phyloP scores from a whole-genome alignment of 2,797 vertebrate species.

The Danio kyathit region DNA sequence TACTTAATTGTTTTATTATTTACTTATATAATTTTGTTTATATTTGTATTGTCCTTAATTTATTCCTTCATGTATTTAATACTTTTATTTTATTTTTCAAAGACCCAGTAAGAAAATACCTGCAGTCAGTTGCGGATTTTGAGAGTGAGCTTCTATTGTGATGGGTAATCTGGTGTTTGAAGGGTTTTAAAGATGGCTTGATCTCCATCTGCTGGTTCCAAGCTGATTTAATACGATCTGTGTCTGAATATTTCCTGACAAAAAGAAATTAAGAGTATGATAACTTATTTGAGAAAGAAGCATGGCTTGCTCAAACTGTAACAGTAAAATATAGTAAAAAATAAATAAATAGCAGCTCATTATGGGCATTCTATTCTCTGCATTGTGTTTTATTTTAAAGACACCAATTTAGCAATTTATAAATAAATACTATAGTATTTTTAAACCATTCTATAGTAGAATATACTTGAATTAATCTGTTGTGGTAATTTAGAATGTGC shows the following conservation, averaged over 20 bases:
- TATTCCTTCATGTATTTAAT: neutral
- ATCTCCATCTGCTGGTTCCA: constrained; percentile 41
- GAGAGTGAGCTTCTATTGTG: constrained; percentile 60
- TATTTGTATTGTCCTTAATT: neutral
- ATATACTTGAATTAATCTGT: no score
- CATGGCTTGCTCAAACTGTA: neutral
- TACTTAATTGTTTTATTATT: neutral
- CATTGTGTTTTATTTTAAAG: neutral
- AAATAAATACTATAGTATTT: no score
- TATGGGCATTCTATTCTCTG: no score
- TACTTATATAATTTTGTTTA: neutral
- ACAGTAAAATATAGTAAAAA: neutral
- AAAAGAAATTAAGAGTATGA: neutral
- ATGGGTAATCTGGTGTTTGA: constrained; percentile 28
- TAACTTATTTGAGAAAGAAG: neutral
- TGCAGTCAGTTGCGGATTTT: constrained; percentile 61
- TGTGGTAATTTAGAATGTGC: no score
- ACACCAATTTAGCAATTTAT: neutral
- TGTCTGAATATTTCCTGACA: constrained; percentile 59
- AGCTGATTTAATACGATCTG: constrained; percentile 30
- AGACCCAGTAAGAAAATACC: constrained; percentile 51
- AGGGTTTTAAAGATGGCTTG: constrained; percentile 43
- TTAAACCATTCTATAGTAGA: no score
- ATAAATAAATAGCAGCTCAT: neutral
- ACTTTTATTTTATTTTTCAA: neutral